Evolutionary conservation across 2,797 vertebrate species (phyloP).

Genomic region (Merluccius polli): DNA sequence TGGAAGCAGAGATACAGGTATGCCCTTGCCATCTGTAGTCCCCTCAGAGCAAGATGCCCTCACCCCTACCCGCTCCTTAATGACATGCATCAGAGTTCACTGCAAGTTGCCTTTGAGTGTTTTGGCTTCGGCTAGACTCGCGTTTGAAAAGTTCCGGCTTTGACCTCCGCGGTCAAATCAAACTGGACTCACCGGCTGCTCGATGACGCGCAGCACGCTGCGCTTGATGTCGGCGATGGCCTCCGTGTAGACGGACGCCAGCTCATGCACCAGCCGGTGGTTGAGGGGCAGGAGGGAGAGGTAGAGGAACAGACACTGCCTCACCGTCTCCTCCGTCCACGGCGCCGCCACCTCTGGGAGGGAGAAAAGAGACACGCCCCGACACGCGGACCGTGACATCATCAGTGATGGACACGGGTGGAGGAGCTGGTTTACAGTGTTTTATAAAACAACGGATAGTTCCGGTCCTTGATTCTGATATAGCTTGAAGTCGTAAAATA

Average conservation of each 20-base stretch:
- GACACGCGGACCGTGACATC: background rate
- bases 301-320: constrained; percentile 94
- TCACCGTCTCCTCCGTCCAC: constrained; percentile 93
- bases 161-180: no score
- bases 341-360: constrained; percentile 88
- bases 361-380: constrained; percentile 19
- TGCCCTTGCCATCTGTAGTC: no score
- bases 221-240: constrained; percentile 96
- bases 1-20: no score
- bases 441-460: no score
- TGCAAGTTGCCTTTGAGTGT: no score
- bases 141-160: no score
- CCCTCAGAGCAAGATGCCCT: no score
- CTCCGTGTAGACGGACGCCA: constrained; percentile 92
- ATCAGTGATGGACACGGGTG: background rate
- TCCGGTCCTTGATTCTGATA: no score
- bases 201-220: constrained; percentile 88
- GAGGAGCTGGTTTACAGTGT: background rate
- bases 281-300: constrained; percentile 90
- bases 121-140: no score
- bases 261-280: constrained; percentile 90
- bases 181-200: constrained; percentile 84
- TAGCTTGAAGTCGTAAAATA: no score
- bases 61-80: no score
- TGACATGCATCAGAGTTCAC: no score